Percentiles rank a stretch among this genome's conserved stretches.
Conservation (phyloP, 2,113 vertebrate species). For the Microcebus ravelobensis region DNA sequence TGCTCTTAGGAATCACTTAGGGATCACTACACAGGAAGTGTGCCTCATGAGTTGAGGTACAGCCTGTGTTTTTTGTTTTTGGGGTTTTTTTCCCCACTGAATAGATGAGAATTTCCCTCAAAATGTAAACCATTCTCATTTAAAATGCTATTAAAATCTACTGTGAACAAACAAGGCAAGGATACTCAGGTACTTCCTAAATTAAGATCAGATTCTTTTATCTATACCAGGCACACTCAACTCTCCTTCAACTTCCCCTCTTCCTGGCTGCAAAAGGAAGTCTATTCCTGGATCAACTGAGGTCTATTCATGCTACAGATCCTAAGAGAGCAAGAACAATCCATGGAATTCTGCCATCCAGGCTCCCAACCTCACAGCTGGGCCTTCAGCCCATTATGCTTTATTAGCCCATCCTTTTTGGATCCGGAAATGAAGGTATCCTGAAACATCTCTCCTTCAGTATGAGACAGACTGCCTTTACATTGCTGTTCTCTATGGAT, state of each 20-base stretch:
- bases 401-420: conserved; percentile 55
- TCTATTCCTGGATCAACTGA: conserved; percentile 60
- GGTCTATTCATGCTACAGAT: conserved; percentile 53
- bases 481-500: neutral
- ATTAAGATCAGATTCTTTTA: conserved; percentile 22
- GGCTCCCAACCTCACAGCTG: conserved; percentile 71
- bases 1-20: conserved; percentile 85
- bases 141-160: conserved; percentile 55
- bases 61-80: neutral
- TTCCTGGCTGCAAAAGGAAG: conserved; percentile 64
- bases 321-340: conserved; percentile 63
- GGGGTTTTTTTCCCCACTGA: conserved; percentile 33
- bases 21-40: conserved; percentile 84
- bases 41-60: conserved; percentile 81
- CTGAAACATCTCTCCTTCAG: conserved; percentile 31
- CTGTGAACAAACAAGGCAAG: neutral
- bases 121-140: conserved; percentile 55
- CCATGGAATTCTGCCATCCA: conserved; percentile 64
- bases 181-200: conserved; percentile 13
- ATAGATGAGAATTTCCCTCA: conserved; percentile 64
- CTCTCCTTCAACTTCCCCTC: conserved; percentile 63
- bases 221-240: conserved; percentile 46
- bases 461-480: conserved; percentile 31
- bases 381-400: conserved; percentile 61
- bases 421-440: conserved; percentile 70